These are phyloP conservation scores for Poeciliopsis prolifica DNA, from an alignment of 2,113 vertebrate genomes.

Conservation along the genomic window DNA sequence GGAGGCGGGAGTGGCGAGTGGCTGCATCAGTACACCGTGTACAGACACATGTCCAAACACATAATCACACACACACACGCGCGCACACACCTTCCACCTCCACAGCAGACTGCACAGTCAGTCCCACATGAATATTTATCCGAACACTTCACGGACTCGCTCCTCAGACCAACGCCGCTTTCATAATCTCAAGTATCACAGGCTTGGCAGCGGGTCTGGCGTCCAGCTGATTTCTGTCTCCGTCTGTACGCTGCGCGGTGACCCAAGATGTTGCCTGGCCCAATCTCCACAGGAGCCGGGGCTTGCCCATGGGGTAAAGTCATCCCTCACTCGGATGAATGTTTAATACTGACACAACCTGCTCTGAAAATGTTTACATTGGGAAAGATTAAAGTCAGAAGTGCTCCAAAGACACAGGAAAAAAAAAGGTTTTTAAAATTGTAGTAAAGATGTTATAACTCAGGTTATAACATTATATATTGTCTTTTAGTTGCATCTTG, in stretches of 20 bases:
- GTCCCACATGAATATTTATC: slow-evolving; percentile 67
- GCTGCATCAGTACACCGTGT: slow-evolving; percentile 67
- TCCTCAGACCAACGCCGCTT: slow-evolving; percentile 30
- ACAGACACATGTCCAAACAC: slow-evolving; percentile 61
- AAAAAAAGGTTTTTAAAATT: not conserved
- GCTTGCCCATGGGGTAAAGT: slow-evolving; percentile 17
- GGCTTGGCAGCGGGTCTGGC: slow-evolving; percentile 20
- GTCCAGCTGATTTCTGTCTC: slow-evolving; percentile 45
- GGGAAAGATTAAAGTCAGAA: slow-evolving; percentile 12
- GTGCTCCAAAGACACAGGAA: not conserved
- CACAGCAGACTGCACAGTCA: slow-evolving; percentile 64
- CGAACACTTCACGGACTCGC: slow-evolving; percentile 47
- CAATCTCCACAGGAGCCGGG: slow-evolving; percentile 23
- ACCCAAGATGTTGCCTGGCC: slow-evolving; percentile 38
- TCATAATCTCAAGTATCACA: slow-evolving; percentile 25
- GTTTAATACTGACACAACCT: slow-evolving; percentile 29
- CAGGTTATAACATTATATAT: too few relatives aligned
- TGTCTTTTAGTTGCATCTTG: not conserved
- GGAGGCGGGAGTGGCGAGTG: slow-evolving; percentile 41
- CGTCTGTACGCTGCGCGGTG: slow-evolving; percentile 42
- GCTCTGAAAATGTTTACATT: not conserved
- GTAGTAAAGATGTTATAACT: not conserved
- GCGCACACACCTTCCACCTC: slow-evolving; percentile 60
- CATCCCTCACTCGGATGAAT: slow-evolving; percentile 21
- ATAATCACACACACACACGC: slow-evolving; percentile 25